Evolutionary conservation across 2,797 vertebrate genomes (phyloP).

Genomic region (Gadopsis marmoratus): DNA sequence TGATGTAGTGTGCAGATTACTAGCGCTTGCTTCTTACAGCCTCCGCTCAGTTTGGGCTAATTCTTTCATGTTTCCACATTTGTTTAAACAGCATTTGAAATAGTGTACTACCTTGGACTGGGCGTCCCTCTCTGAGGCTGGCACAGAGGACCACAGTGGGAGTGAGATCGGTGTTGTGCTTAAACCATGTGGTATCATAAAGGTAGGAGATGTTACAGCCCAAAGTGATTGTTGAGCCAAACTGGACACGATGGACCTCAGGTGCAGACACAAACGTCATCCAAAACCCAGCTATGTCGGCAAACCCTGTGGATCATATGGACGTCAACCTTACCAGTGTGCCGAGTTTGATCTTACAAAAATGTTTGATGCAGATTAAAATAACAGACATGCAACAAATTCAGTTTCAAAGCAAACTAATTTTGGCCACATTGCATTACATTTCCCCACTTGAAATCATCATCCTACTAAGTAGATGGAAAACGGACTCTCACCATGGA

Average conservation of each 20-base stretch:
- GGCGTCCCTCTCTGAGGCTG: conserved; percentile 22
- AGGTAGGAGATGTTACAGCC: conserved; percentile 50
- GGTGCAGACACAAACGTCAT: background rate
- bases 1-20: background rate
- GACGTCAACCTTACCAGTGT: background rate
- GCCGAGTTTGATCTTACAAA: background rate
- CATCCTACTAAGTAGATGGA: background rate
- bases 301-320: conserved; percentile 20
- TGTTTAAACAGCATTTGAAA: background rate
- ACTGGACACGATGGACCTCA: conserved; percentile 29
- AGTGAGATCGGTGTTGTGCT: conserved; percentile 5
- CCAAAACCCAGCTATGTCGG: conserved; percentile 4
- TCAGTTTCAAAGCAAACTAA: background rate
- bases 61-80: background rate
- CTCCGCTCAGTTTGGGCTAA: background rate
- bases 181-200: conserved; percentile 42
- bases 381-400: background rate
- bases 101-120: conserved; percentile 8
- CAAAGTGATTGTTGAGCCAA: conserved; percentile 34
- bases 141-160: conserved; percentile 33
- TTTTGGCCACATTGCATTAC: background rate
- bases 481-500: background rate
- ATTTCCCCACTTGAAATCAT: background rate
- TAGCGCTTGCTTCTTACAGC: background rate
- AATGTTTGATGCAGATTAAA: background rate